Evolutionary conservation across 2,113 vertebrate species (phyloP).

Genomic region (Neogale vison): DNA sequence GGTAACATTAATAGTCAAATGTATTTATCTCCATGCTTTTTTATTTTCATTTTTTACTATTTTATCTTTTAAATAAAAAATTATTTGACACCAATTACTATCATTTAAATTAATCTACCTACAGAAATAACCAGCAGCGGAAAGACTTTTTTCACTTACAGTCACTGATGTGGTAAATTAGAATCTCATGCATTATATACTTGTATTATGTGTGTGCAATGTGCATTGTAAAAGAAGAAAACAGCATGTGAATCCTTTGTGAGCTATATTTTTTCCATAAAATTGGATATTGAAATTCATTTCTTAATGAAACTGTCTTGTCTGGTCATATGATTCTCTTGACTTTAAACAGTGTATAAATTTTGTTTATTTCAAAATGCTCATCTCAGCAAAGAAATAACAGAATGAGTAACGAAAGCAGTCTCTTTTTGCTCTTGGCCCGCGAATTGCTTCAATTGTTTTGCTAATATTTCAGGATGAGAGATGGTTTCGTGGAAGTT

Average conservation of each 20-base stretch:
- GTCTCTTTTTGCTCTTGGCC: conserved; percentile 64
- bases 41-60: neutral
- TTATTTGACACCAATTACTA: neutral
- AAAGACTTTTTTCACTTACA: neutral
- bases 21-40: neutral
- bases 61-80: conserved; percentile 21
- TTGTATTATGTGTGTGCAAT: conserved; percentile 22
- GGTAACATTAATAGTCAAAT: neutral
- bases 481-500: conserved; percentile 16
- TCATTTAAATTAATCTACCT: neutral
- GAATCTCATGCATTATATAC: neutral
- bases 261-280: neutral
- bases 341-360: conserved; percentile 11
- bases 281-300: conserved; percentile 37
- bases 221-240: neutral
- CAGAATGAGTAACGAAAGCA: conserved; percentile 45
- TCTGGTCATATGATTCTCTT: conserved; percentile 11
- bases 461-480: conserved; percentile 62
- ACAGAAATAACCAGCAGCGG: neutral
- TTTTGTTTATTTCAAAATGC: conserved; percentile 44
- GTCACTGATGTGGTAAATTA: neutral
- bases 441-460: conserved; percentile 45
- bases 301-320: neutral
- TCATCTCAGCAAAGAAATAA: conserved; percentile 61
- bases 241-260: neutral